phyloP scores from a whole-genome alignment of 92 coral and sea anemone genomes.

The Chrysogorgia sp. region DNA sequence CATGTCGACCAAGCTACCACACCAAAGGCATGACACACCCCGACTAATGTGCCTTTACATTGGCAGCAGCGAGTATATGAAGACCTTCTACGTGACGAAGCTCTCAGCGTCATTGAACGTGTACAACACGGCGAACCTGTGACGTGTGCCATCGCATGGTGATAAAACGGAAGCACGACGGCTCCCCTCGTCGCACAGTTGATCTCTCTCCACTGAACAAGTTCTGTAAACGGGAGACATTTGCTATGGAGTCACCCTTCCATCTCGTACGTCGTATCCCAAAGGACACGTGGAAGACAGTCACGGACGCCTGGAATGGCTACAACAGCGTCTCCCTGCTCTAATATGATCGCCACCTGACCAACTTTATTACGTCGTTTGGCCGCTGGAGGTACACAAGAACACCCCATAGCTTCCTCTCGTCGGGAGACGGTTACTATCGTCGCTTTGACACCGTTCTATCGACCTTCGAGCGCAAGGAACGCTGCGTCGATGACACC shows the following conservation, averaged over 20 bases:
- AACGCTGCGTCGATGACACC: constrained; percentile 79
- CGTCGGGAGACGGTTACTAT: constrained; percentile 70
- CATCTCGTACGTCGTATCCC: constrained; percentile 62
- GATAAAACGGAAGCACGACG: constrained; percentile 61
- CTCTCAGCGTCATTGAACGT: constrained; percentile 56
- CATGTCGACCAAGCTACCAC: constrained; percentile 39
- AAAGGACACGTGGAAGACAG: constrained; percentile 68
- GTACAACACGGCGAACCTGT: constrained; percentile 70
- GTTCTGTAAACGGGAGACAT: constrained; percentile 62
- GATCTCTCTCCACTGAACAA: constrained; percentile 69
- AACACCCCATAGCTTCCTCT: constrained; percentile 71
- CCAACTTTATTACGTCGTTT: constrained; percentile 45
- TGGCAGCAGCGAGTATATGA: constrained; percentile 55
- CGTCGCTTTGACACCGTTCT: constrained; percentile 75
- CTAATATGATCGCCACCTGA: constrained; percentile 61
- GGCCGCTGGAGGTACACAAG: constrained; percentile 54
- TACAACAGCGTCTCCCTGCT: constrained; percentile 69
- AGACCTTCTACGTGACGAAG: constrained; percentile 55
- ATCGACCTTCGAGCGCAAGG: constrained; percentile 59
- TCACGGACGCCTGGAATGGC: constrained; percentile 73
- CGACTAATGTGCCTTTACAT: constrained; percentile 53
- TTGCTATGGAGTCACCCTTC: constrained; percentile 69
- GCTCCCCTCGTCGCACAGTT: constrained; percentile 67
- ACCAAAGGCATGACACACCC: constrained; percentile 70
- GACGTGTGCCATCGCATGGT: constrained; percentile 71